phyloP scores from a whole-genome alignment of 2,113 vertebrate genomes.

The Phaetusa simplex region DNA sequence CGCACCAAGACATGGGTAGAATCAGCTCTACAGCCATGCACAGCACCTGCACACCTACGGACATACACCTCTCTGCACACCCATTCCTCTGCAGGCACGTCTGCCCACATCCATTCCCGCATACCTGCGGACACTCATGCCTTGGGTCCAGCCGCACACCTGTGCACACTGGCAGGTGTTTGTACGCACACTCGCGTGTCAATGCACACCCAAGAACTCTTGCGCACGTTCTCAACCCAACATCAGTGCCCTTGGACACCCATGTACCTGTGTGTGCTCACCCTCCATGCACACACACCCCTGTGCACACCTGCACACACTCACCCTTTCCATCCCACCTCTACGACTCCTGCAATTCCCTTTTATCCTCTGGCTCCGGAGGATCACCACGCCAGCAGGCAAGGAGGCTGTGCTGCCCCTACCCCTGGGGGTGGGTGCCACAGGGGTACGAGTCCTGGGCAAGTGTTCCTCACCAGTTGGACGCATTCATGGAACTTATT shows the following conservation, averaged over 20 bases:
- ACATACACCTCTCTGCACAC: not conserved
- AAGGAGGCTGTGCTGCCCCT: not conserved
- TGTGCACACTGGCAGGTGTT: not conserved
- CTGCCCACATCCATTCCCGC: not conserved
- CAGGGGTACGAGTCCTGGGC: not conserved
- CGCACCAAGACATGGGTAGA: not conserved
- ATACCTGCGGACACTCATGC: not conserved
- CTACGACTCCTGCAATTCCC: not conserved
- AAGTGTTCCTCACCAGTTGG: not conserved
- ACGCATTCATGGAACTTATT: accelerated
- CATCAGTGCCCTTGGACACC: not conserved
- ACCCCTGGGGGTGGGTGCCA: not conserved
- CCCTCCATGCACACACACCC: not conserved
- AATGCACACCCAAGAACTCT: accelerated
- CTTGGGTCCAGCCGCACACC: not conserved
- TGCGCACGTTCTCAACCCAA: not conserved
- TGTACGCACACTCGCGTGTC: accelerated
- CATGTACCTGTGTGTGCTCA: accelerated
- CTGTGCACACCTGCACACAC: not conserved
- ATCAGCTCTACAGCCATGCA: not conserved
- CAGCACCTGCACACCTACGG: not conserved
- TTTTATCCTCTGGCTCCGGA: not conserved
- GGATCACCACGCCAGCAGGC: not conserved
- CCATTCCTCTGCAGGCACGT: not conserved
- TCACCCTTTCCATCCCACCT: not conserved